Evolutionary conservation across 2,797 vertebrate species (phyloP), one percentile per base, ranked within the genome.

Genomic region (Pipistrellus nathusii): DNA sequence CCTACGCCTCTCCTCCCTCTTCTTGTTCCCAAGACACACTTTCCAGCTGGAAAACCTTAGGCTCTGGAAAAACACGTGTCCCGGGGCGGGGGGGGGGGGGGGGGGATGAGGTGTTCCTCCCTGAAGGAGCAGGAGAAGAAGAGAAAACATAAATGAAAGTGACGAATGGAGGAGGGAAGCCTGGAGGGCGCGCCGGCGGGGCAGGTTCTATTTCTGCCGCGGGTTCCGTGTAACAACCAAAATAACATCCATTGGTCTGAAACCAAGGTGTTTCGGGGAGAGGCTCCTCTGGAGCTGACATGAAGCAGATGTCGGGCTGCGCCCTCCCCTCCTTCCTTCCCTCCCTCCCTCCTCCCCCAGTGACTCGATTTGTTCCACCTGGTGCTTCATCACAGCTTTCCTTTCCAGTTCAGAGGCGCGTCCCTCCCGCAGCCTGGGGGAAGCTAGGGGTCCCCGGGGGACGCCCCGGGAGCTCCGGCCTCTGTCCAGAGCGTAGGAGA

Each of bases 61-160:
- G 83, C 44, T 77, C 48, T 96, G 81, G 92, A 85, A 94, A 81
- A 96, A 96, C 82, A 75, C 86, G 85, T 57, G 44, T 91, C 96
- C 95, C 87, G 41, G 85, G 91, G 46, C 87, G 41, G 85, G 91
- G 46, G 46, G 46, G 46, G 93, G 44, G 44, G 9, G 44, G 10
- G 95, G 93, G 89, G 30, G 46, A 95, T 95, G 96, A 96, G 88
- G 95, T 44, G 92, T 92, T 92, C 93, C 95, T 92, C 94, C 90
- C 88, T 35, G n/a, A 93, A 93, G 95, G 85, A 91, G 93, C 93
- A 91, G 38, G 55, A 94, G 83, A 94, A 95, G 68, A 82, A 97
- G 95, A 93, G 35, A 84, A 90, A 94, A 77, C 82, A 90, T 64
- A 92, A 89, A 69, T 72, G 96, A 91, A 84, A 85, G 76, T 90